These are phyloP conservation scores for Galbula dea DNA, from an alignment of 2,113 vertebrate genomes.

Conservation along the genomic window DNA sequence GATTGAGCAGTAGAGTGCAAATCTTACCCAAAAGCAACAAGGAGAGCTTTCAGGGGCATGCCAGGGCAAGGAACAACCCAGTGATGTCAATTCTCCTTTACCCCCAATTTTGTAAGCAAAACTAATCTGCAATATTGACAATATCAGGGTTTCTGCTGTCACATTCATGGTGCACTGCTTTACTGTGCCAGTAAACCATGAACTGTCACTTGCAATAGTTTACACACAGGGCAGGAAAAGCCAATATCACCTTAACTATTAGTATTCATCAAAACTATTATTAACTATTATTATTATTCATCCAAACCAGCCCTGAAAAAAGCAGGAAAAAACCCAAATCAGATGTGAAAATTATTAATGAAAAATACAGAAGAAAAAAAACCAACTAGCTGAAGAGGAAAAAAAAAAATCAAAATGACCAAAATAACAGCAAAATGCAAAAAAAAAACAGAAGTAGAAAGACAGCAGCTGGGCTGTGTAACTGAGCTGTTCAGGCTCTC, in stretches of 20 bases:
- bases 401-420: neutral
- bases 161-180: too few species aligned
- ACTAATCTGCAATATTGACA: neutral
- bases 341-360: neutral
- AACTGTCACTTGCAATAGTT: neutral
- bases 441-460: neutral
- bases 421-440: neutral
- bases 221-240: neutral
- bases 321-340: neutral
- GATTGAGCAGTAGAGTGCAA: neutral
- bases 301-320: neutral
- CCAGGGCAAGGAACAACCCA: neutral
- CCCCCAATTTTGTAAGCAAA: neutral
- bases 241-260: neutral
- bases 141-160: neutral
- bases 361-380: neutral
- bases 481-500: neutral
- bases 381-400: neutral
- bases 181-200: neutral
- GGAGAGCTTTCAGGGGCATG: neutral
- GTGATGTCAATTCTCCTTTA: neutral
- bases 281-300: too few species aligned
- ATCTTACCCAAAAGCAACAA: neutral
- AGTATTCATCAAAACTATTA: too few species aligned
- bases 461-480: neutral